These are phyloP conservation scores for Trachurus trachurus DNA, from an alignment of 2,797 vertebrate species.

Conservation along the genomic window DNA sequence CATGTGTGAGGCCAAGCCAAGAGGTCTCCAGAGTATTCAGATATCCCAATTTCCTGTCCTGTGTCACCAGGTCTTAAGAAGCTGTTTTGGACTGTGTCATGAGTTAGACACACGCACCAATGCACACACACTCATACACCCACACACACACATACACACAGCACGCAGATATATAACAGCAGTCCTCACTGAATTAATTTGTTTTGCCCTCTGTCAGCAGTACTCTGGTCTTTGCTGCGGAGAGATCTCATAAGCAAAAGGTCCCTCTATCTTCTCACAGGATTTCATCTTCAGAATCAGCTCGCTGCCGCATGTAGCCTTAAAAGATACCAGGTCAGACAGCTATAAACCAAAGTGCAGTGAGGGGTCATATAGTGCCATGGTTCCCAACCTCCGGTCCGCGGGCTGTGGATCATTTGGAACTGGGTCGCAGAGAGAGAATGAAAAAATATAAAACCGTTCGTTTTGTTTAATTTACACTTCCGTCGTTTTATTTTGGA, in stretches of 20 bases:
- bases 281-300: constrained; percentile 72
- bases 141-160: constrained; percentile 28
- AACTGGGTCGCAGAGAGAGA: too few relatives aligned
- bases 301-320: constrained; percentile 29
- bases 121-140: constrained; percentile 18
- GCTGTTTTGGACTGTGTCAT: constrained; percentile 79
- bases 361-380: constrained; percentile 13
- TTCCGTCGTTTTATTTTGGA: too few relatives aligned
- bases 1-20: constrained; percentile 64
- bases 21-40: constrained; percentile 73
- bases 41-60: constrained; percentile 80
- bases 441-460: too few relatives aligned
- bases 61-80: constrained; percentile 77
- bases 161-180: constrained; percentile 44
- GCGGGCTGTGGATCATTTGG: too few relatives aligned
- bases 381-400: too few relatives aligned
- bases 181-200: constrained; percentile 83
- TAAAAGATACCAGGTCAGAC: constrained; percentile 65
- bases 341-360: constrained; percentile 45
- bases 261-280: constrained; percentile 65
- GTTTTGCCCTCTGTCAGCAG: constrained; percentile 85
- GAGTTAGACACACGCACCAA: constrained; percentile 60
- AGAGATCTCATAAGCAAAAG: constrained; percentile 73
- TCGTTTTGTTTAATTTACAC: too few relatives aligned
- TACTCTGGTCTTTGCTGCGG: constrained; percentile 69